phyloP scores from a whole-genome alignment of 2,113 vertebrate species.

The Halcyon senegalensis region DNA sequence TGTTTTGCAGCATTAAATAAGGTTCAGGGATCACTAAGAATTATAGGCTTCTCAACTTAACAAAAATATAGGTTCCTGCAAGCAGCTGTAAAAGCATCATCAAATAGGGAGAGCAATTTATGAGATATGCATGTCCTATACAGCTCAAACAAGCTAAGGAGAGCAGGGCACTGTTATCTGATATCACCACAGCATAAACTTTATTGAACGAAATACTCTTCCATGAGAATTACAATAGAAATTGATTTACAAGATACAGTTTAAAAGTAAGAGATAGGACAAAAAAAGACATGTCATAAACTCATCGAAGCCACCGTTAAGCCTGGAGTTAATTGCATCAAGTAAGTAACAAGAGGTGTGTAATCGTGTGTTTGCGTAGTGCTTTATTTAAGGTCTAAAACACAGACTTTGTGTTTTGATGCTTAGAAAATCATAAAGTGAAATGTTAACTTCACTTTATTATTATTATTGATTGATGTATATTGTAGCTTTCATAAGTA shows the following conservation, averaged over 20 bases:
- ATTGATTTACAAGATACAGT: slow-evolving; percentile 33
- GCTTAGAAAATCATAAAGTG: neutral
- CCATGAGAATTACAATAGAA: slow-evolving; percentile 32
- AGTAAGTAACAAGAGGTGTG: neutral
- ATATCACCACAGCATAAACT: neutral
- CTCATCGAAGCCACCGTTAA: neutral
- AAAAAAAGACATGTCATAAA: neutral
- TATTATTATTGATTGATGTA: slow-evolving; percentile 46
- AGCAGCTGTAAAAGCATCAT: slow-evolving; percentile 41
- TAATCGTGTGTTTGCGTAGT: neutral
- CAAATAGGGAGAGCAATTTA: slow-evolving; percentile 28
- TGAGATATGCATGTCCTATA: neutral
- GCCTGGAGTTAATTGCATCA: neutral
- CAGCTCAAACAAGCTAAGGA: neutral
- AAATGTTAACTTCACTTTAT: neutral
- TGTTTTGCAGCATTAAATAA: slow-evolving; percentile 76
- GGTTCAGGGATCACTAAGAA: slow-evolving; percentile 75
- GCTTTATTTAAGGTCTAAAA: slow-evolving; percentile 7
- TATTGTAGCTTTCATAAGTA: neutral
- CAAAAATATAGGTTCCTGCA: slow-evolving; percentile 66
- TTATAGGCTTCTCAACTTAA: slow-evolving; percentile 68
- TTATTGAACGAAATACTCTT: slow-evolving; percentile 18
- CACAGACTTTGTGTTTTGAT: neutral
- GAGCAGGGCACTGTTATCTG: neutral
- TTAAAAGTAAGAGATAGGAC: slow-evolving; percentile 51